phyloP scores from a whole-genome alignment of 2,888 invertebrate species.

The Fissipunctia ypsillon region DNA sequence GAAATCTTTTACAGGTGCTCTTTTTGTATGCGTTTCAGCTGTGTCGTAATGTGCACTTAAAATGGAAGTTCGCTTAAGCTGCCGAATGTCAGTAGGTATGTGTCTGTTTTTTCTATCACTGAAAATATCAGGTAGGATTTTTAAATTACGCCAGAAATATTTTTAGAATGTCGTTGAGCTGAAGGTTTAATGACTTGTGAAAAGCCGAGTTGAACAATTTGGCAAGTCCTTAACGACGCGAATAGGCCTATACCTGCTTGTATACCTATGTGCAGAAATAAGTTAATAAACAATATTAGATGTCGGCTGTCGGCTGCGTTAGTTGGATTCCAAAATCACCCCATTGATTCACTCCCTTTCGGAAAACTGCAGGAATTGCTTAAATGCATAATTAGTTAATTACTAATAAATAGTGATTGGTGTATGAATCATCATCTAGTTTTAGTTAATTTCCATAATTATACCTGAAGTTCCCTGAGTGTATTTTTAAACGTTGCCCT shows the following conservation, averaged over 20 bases:
- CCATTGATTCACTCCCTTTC: not conserved
- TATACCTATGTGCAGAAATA: not conserved
- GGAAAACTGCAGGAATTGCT: too few species aligned
- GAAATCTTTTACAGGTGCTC: conserved; percentile 46
- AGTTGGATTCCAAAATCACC: not conserved
- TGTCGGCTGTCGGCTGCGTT: not conserved
- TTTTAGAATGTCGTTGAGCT: not conserved
- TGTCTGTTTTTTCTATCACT: conserved; percentile 2
- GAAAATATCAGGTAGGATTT: conserved; percentile 1
- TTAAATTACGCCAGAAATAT: not conserved
- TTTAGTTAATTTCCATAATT: not conserved
- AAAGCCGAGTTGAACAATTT: not conserved
- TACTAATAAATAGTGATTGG: not conserved
- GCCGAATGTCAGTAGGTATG: conserved; percentile 8
- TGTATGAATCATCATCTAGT: not conserved
- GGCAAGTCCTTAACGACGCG: not conserved
- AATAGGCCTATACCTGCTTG: not conserved
- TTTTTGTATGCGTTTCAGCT: conserved; percentile 38
- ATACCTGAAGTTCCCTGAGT: not conserved
- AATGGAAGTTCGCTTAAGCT: conserved; percentile 9
- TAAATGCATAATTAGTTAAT: not conserved
- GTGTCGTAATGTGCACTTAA: conserved; percentile 43
- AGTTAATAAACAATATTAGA: not conserved
- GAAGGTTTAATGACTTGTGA: not conserved
- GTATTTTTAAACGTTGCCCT: not conserved